These are phyloP conservation scores for Troilus luridus DNA, from an alignment of 2,888 invertebrate genomes.

Conservation along the genomic window DNA sequence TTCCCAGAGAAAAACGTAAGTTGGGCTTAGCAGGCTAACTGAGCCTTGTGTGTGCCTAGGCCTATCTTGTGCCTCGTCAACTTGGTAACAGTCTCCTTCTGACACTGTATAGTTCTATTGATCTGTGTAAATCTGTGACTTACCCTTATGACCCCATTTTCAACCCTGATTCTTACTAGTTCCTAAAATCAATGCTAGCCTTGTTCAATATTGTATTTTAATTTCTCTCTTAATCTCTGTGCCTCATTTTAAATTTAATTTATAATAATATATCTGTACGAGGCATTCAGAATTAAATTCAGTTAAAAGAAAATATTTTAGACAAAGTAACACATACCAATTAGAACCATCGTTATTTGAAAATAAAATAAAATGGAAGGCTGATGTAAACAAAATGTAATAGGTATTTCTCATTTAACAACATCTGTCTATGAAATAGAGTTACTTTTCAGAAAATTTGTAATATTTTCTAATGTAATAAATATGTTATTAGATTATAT, in stretches of 20 bases:
- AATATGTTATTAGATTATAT: background rate
- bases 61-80: background rate
- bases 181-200: background rate
- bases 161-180: background rate
- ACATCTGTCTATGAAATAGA: background rate
- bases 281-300: no score
- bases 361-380: no score
- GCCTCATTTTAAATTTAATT: no score
- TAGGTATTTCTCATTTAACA: background rate
- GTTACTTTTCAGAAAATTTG: background rate
- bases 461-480: background rate
- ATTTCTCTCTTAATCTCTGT: no score
- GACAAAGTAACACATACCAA: no score
- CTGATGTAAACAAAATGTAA: background rate
- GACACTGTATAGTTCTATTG: conserved; percentile 54
- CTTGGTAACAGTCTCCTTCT: conserved; percentile 59
- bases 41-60: background rate
- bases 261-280: no score
- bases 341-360: no score
- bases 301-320: no score
- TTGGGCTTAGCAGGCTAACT: conserved; percentile 63
- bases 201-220: background rate
- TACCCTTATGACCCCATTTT: conserved; percentile 56
- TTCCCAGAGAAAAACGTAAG: conserved; percentile 82
- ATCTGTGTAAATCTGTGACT: conserved; percentile 55